A percentile compares a stretch with the other conserved stretches of the same genome.
These are phyloP conservation scores for Eilema sororculum DNA, from an alignment of 2,888 invertebrate genomes.

Conservation along the genomic window DNA sequence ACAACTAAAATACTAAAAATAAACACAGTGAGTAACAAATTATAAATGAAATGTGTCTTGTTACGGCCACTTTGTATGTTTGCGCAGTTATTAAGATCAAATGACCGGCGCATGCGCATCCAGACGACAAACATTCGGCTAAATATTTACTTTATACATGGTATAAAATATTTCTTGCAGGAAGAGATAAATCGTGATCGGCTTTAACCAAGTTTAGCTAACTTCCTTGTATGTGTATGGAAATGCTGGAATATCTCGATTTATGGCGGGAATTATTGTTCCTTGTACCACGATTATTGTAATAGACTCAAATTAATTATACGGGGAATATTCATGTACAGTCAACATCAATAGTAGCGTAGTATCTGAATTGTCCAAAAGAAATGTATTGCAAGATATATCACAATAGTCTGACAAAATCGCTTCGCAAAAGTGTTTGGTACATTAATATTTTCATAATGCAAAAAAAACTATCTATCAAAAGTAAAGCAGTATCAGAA, in stretches of 20 bases:
- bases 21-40: constrained; percentile 43
- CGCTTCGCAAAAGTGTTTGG: no score
- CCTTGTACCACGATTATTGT: constrained; percentile 50
- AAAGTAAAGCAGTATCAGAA: no score
- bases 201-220: constrained; percentile 51
- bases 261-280: constrained; percentile 48
- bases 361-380: no score
- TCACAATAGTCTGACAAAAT: no score
- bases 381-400: no score
- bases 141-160: constrained; percentile 67
- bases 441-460: no score
- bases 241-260: constrained; percentile 46
- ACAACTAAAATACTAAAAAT: constrained; percentile 43
- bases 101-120: constrained; percentile 55
- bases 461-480: no score
- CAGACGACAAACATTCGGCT: constrained; percentile 54
- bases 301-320: constrained; percentile 49
- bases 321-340: constrained; percentile 14
- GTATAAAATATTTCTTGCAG: constrained; percentile 68
- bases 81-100: constrained; percentile 73
- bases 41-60: constrained; percentile 64
- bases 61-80: constrained; percentile 65
- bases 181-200: constrained; percentile 74
- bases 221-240: constrained; percentile 61
- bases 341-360: no score